A percentile compares a stretch with the other conserved stretches of the same genome.
Conservation (phyloP, 2,888 invertebrate genomes). For the Nomada fabriciana region DNA sequence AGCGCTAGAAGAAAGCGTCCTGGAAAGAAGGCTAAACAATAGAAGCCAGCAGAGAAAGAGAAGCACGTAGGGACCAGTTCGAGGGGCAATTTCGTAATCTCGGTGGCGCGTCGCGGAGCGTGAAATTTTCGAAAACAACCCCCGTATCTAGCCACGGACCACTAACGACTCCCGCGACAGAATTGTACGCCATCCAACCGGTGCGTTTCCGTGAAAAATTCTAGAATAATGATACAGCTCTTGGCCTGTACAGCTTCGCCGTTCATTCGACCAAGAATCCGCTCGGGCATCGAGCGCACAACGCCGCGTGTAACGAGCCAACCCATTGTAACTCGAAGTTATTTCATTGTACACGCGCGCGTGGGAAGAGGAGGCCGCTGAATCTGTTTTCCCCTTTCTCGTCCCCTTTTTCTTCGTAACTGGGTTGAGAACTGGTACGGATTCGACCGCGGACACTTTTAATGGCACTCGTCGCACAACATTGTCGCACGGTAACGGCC, state of each 20-base stretch:
- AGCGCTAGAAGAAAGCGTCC: not conserved
- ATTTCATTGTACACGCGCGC: slow-evolving; percentile 59
- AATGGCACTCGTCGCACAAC: slow-evolving; percentile 66
- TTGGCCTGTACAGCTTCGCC: slow-evolving; percentile 17
- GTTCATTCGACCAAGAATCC: slow-evolving; percentile 39
- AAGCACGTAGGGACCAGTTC: not conserved
- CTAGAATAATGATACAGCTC: slow-evolving; percentile 48
- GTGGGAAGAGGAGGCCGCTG: not conserved
- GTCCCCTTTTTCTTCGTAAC: slow-evolving; percentile 48
- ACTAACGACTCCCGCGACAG: slow-evolving; percentile 36
- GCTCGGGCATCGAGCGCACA: slow-evolving; percentile 26
- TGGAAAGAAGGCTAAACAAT: not conserved
- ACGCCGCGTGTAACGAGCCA: slow-evolving; percentile 43
- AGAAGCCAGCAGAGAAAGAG: not conserved
- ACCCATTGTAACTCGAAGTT: slow-evolving; percentile 53
- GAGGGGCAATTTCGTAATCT: slow-evolving; percentile 42
- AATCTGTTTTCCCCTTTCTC: slow-evolving; percentile 5
- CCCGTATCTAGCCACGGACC: slow-evolving; percentile 31
- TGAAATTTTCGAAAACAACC: slow-evolving; percentile 46
- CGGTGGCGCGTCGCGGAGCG: slow-evolving; percentile 7
- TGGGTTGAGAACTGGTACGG: slow-evolving; percentile 71
- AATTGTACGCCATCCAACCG: slow-evolving; percentile 17
- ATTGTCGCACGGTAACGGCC: slow-evolving; percentile 53
- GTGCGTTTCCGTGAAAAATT: slow-evolving; percentile 42
- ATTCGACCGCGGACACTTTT: slow-evolving; percentile 74